Base-by-base conservation (phyloP, 2,888 invertebrate species). In the Cephus nigrinus region DNA sequence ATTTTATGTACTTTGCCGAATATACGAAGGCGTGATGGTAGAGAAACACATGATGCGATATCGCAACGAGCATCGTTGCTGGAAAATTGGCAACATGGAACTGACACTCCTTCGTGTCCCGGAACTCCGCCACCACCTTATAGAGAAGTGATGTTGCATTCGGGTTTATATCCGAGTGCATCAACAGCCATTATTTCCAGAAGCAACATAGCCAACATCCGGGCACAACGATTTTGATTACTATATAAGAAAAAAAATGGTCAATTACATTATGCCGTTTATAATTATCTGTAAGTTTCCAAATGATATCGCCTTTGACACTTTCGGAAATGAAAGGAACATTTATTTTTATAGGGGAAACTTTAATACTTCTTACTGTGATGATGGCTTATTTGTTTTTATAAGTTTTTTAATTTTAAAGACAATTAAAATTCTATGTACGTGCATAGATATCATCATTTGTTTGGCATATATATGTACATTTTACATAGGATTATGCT, bases 81-180 rank as follows among this genome's bases (percentile, higher is more conserved):
- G 12, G 82, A 83, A 68, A 82, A 86, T 83, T 82, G 81, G 82
- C 80, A 81, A 11, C 78, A 81, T 30, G 80, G 80, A 23, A 77
- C 31, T 23, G 71, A 80, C 15, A 80, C 84, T 33, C 83, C 81
- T 11, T 82, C 86, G 23, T 89, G 89, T 78, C 89, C 90, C 1
- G 89, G 85, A 31, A 91, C 90, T 23, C 91, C 91, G 3, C 91
- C 91, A 1, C 91, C 91, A 1, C 87, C 90, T 1, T 91, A 91
- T 78, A 86, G 88, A 23, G 91, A 91, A 55, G 91, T 91, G 40
- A 87, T 91, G 82, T 78, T 86, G 3, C 86, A 82, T 32, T 82
- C 84, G 36, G 78, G 74, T 77, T 80, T 83, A n/a, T 88, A 87
- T 80, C 83, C 87, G 31, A 31, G 71, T 71, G 71, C 71, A 71